Percentiles rank a stretch among this genome's conserved stretches.
These are phyloP conservation scores for Petrocephalus zakoni DNA, from an alignment of 2,113 vertebrate genomes.

Conservation along the genomic window DNA sequence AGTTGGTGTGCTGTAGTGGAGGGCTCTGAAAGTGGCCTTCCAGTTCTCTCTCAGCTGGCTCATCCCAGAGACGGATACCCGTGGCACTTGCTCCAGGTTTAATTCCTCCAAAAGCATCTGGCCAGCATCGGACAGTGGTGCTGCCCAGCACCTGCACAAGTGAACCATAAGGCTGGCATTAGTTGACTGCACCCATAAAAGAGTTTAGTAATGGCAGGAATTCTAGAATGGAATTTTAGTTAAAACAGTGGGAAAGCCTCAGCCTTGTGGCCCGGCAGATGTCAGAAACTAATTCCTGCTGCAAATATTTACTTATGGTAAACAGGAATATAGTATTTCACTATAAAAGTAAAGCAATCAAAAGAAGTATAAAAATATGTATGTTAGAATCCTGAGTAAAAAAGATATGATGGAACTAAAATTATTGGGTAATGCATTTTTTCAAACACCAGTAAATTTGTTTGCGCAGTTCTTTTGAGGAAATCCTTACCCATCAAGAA, in stretches of 20 bases:
- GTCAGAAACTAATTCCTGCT: not conserved
- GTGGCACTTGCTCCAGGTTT: slow-evolving; percentile 51
- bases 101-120: slow-evolving; percentile 49
- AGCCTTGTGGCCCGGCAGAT: not conserved
- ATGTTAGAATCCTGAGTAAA: not conserved
- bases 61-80: slow-evolving; percentile 36
- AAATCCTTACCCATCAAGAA: not conserved
- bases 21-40: slow-evolving; percentile 31
- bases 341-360: not conserved
- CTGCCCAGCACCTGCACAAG: slow-evolving; percentile 45
- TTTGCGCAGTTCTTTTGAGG: not conserved
- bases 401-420: not conserved
- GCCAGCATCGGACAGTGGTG: slow-evolving; percentile 41
- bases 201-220: not conserved
- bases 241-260: not conserved
- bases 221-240: not conserved
- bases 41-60: slow-evolving; percentile 44
- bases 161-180: not conserved
- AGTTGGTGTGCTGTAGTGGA: not conserved
- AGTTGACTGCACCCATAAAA: not conserved
- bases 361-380: not conserved
- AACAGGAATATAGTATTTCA: not conserved
- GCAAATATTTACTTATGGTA: not conserved
- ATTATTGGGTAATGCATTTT: not conserved
- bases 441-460: not conserved